Evolutionary conservation across 2,888 invertebrate genomes (phyloP), one percentile per base, ranked within the genome.

Genomic region (Deilephila elpenor): DNA sequence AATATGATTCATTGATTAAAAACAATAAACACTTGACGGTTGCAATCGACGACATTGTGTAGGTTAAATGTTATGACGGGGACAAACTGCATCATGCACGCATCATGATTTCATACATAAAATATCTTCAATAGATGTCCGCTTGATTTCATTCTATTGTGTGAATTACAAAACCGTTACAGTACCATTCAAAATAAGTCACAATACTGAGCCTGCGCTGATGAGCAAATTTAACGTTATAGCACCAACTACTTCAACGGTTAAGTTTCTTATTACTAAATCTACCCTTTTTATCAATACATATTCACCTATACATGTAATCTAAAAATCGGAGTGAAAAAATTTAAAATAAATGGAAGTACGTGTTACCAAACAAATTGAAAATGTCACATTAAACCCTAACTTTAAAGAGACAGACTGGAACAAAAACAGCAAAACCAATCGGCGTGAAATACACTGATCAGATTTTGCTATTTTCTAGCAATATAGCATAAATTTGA

Each of bases 1-100:
- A 64, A 64, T 64, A 37, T 44, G 44, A 64, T 64, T 34, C 64
- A 64, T 44, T 64, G 64, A 64, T 44, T 64, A 34, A 64, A 64
- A 64, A 64, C 64, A 64, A 64, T 64, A 64, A 62, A 64, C 64
- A 64, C 64, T 44, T 20, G 20, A 64, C 20, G 17, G 20, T 20
- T 37, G n/a, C 20, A 64, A 64, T 64, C 64, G 37, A 64, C 64
- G 20, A 64, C 11, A 64, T n/a, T 62, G 61, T 32, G 19, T 62
- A 34, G 29, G 32, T 62, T 62, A 32, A 34, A 62, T 56, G 56
- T 56, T 17, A 19, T 56, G 56, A 56, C n/a, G 56, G 56, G 56
- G 56, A 56, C 56, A n/a, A 56, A 56, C 56, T n/a, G 56, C n/a
- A n/a, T n/a, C 56, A n/a, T 56, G 19, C 7, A 56, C 5, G 17